Conservation (phyloP, 2,113 vertebrate genomes). For the Ailuropoda melanoleuca region DNA sequence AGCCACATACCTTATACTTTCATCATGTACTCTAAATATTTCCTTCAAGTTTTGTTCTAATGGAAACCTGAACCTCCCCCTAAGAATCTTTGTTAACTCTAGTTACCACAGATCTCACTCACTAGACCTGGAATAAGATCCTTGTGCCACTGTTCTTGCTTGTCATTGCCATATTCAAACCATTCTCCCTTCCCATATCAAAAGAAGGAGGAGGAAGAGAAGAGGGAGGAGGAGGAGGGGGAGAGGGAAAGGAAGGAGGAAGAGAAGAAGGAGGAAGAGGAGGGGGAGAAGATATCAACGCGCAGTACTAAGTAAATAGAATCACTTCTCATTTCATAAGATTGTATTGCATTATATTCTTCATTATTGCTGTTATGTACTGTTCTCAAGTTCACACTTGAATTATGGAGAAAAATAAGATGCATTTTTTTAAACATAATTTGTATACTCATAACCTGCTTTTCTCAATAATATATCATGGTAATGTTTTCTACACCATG, state of each 20-base stretch:
- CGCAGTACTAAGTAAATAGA: not conserved
- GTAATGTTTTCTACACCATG: not conserved
- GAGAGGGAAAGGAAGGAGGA: too few species aligned
- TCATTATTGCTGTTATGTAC: not conserved
- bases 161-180: not conserved
- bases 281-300: not conserved
- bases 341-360: not conserved
- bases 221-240: not conserved
- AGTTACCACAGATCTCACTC: not conserved
- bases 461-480: not conserved
- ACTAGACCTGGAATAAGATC: not conserved
- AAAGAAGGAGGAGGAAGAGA: not conserved
- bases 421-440: not conserved
- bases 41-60: not conserved
- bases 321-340: not conserved
- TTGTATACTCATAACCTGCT: not conserved
- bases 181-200: not conserved
- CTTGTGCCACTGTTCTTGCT: not conserved
- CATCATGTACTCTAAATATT: not conserved
- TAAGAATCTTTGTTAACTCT: not conserved
- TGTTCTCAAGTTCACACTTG: not conserved
- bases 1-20: not conserved
- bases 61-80: not conserved
- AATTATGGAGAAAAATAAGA: not conserved
- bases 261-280: not conserved